Base-by-base conservation (phyloP, 2,797 vertebrate species). In the Dallia pectoralis region DNA sequence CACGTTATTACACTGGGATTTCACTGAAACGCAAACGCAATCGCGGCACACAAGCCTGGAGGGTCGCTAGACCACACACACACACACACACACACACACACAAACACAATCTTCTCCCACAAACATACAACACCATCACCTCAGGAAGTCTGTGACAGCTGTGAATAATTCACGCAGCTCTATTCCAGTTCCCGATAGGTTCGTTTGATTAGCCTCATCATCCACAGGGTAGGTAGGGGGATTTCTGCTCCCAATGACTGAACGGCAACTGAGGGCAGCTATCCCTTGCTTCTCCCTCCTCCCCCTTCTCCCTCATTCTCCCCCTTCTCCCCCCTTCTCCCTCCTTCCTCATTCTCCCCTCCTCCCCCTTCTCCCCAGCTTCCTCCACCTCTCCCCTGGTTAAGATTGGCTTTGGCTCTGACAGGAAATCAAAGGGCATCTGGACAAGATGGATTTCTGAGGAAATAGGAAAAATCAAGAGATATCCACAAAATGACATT, bases 151-250 rank as follows among this genome's bases (percentile, higher is more conserved):
- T 80, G 77, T 76, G 77, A 66, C 62, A 48, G 29, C 74, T 72
- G 74, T 84, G 78, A 87, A 87, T 89, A 77, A 89, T 88, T 85
- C 70, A 84, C 88, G 73, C 64, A 40, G 63, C 75, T 77, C 74
- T 71, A 78, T 83, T 69, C 65, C 77, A 48, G 76, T 71, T 80
- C 79, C 82, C 84, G 82, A 85, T 83, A 85, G 82, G 82, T 83
- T 81, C 77, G 86, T 88, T 84, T 87, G 89, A 87, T 87, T 86
- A 87, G 89, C 79, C 87, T 74, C 73, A 82, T 84, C 84, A 86
- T 88, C 86, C 77, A 79, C 82, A 30, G 77, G 77, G 61, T 68
- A 76, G 77, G 65, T 67, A 77, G 9, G 77, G n/a, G n/a, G 76
- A 59, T 81, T 79, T 51, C 49, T 79, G 81, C 74, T 62, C 77